These are phyloP conservation scores for Cinara cedri DNA, from an alignment of 2,888 invertebrate species.

Conservation along the genomic window DNA sequence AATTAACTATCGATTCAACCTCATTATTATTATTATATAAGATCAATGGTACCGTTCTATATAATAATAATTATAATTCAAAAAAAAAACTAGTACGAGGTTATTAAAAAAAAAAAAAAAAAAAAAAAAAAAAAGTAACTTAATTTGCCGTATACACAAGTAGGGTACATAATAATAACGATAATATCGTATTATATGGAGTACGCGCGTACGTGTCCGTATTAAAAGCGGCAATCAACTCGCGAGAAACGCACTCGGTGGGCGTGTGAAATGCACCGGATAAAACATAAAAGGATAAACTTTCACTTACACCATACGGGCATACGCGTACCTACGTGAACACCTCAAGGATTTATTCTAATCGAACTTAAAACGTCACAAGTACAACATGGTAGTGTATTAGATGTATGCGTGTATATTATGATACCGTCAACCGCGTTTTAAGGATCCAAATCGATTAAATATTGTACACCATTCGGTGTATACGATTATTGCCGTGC, in stretches of 20 bases:
- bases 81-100: conserved; percentile 53
- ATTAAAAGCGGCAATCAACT: conserved; percentile 27
- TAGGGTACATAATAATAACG: not conserved
- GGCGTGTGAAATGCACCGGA: conserved; percentile 41
- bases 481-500: no score
- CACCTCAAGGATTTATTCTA: conserved; percentile 41
- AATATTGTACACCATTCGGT: not conserved
- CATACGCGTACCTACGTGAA: not conserved
- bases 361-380: conserved; percentile 1
- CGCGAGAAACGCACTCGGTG: conserved; percentile 18
- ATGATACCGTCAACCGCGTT: not conserved
- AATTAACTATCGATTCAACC: not conserved
- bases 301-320: conserved; percentile 49
- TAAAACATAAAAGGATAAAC: conserved; percentile 35
- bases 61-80: conserved; percentile 29
- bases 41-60: not conserved
- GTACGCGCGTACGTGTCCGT: not conserved
- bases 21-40: not conserved
- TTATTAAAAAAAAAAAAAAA: conserved; percentile 22
- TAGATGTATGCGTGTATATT: no score
- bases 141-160: conserved; percentile 14
- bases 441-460: conserved; percentile 10
- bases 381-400: no score
- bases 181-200: no score
- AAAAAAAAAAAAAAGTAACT: conserved; percentile 21